These are phyloP conservation scores for Planococcus citri DNA, from an alignment of 1,140 invertebrate species.

Conservation along the genomic window DNA sequence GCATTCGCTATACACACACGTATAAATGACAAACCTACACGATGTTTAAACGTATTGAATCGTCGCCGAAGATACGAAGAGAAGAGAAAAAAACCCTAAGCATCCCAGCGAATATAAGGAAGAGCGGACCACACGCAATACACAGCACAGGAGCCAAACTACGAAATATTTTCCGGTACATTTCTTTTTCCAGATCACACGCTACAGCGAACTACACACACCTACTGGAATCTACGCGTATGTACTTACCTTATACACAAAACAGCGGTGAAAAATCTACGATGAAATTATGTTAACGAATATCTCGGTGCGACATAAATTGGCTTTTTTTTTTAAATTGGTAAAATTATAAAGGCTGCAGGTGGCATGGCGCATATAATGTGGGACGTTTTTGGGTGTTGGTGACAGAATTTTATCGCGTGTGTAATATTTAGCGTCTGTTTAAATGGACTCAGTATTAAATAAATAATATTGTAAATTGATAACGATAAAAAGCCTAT, in stretches of 20 bases:
- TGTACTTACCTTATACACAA: no score
- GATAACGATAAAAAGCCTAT: background rate
- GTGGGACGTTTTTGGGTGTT: background rate
- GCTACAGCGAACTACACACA: background rate
- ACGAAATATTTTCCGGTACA: background rate
- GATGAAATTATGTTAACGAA: background rate
- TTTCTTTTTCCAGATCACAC: background rate
- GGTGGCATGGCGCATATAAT: background rate
- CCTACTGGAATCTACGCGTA: background rate
- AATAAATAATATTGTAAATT: background rate
- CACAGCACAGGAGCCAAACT: background rate
- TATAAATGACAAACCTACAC: background rate
- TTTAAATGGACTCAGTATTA: background rate
- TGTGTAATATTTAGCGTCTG: background rate
- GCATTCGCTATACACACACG: background rate
- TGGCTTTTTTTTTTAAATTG: background rate
- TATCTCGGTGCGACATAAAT: background rate
- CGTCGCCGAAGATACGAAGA: no score
- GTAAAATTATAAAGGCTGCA: background rate
- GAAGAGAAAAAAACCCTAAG: no score
- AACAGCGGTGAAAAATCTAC: background rate
- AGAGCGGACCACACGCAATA: background rate
- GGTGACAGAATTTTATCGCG: constrained; percentile 5
- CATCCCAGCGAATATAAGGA: background rate
- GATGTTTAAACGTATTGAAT: background rate